Evolutionary conservation across 2,888 invertebrate genomes (phyloP), one percentile per base, ranked within the genome.

Genomic region (Xestia c-nigrum): DNA sequence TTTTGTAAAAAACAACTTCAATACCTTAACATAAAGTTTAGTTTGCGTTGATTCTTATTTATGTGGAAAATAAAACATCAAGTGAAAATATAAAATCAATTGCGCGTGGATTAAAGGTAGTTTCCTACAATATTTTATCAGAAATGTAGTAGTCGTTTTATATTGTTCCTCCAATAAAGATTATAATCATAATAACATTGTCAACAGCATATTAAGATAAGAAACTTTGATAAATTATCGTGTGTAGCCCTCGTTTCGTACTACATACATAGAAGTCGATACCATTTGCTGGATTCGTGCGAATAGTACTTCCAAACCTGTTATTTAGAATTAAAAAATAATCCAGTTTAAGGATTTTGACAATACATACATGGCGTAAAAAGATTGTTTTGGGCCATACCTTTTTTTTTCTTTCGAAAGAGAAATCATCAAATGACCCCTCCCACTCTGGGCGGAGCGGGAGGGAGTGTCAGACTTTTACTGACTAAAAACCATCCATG

Each of bases 191-290:
- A 63, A 12, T 38, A n/a, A 59, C 55, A 72, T 55, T 69, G 40
- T 72, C 52, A 61, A 61, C 59, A 66, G 43, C n/a, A 24, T 66
- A 57, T 63, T 70, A 71, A 63, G 81, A 81, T 83, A 78, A 69
- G 40, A 61, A 38, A 83, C 68, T 72, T 31, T 59, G 74, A 80
- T 65, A 72, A 50, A 38, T 38, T n/a, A 64, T 66, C 38, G 61
- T 68, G 21, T 59, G 14, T 70, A 71, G 61, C 63, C 71, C 21
- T 59, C 21, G 5, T 72, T 83, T 5, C 38, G n/a, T 57, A 46
- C 31, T 50, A 57, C n/a, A 12, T 24, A 24, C 16, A 6, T 57
- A n/a, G 5, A 14, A 19, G 6, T 50, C 5, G 2, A 59, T 65
- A n/a, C 0, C 47, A 50, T 10, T 43, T 47, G 46, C 21, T 52